phyloP scores from a whole-genome alignment of 2,113 vertebrate genomes.

The Cisticola juncidis region DNA sequence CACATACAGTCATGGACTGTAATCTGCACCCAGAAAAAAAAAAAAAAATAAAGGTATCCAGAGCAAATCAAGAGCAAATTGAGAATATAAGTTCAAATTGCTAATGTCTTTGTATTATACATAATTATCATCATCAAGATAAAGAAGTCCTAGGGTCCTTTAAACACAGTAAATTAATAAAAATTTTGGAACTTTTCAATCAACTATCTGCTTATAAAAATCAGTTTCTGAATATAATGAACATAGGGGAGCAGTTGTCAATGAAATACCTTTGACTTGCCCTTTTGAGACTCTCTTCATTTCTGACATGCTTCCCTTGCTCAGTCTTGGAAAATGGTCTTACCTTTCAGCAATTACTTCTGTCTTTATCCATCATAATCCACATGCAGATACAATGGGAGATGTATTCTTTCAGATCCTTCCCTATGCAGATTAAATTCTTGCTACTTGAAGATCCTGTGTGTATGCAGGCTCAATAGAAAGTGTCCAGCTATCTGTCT shows the following conservation, averaged over 20 bases:
- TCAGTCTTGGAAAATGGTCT: not conserved
- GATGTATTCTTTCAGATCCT: not conserved
- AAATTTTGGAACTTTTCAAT: not conserved
- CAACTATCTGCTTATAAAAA: not conserved
- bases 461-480: not conserved
- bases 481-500: not conserved
- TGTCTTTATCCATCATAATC: not conserved
- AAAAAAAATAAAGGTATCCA: not conserved
- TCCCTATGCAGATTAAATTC: not conserved
- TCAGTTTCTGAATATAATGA: not conserved
- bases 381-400: not conserved
- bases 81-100: not conserved
- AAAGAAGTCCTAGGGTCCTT: not conserved
- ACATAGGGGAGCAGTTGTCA: not conserved
- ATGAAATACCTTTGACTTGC: not conserved
- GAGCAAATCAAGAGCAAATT: not conserved
- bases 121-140: not conserved
- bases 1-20: not conserved
- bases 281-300: not conserved
- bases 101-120: not conserved
- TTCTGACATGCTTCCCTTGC: not conserved
- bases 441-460: not conserved
- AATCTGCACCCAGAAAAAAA: not conserved
- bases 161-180: not conserved
- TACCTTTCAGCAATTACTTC: slow-evolving; percentile 32